Evolutionary conservation across 2,888 invertebrate genomes (phyloP).

Genomic region (Chalcosyrphus nemorum): DNA sequence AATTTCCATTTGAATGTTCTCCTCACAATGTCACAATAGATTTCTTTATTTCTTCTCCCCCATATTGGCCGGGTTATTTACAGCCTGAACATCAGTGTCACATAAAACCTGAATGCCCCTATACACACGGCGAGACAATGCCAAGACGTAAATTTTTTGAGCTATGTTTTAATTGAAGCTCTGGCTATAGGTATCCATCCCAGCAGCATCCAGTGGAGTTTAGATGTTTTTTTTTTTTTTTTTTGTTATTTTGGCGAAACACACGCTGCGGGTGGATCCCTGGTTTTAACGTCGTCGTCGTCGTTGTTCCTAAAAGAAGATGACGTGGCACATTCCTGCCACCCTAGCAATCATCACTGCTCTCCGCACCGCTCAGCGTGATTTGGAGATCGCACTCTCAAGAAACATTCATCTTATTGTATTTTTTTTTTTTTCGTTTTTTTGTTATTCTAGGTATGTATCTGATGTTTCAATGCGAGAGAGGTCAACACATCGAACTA

Average conservation of each 20-base stretch:
- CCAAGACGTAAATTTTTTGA: conserved; percentile 60
- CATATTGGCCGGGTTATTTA: conserved; percentile 66
- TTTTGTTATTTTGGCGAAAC: conserved; percentile 59
- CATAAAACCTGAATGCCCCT: conserved; percentile 70
- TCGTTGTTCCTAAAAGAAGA: conserved; percentile 77
- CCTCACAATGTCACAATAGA: conserved; percentile 71
- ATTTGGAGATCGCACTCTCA: conserved; percentile 69
- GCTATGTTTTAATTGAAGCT: conserved; percentile 71
- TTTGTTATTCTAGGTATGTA: no score
- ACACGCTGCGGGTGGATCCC: conserved; percentile 57
- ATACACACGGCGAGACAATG: conserved; percentile 53
- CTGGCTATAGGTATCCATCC: conserved; percentile 14
- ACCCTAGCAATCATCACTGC: conserved; percentile 72
- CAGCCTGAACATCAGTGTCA: conserved; percentile 71
- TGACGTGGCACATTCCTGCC: conserved; percentile 80
- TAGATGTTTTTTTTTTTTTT: neutral
- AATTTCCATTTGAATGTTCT: conserved; percentile 71
- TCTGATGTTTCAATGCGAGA: conserved; percentile 44
- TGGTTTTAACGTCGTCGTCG: no score
- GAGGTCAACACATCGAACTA: conserved; percentile 73
- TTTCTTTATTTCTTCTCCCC: conserved; percentile 72
- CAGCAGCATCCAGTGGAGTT: neutral
- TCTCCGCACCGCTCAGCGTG: conserved; percentile 52
- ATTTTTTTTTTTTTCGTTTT: conserved; percentile 8
- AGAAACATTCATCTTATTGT: conserved; percentile 61